Evolutionary conservation across 2,113 vertebrate species (phyloP).

Genomic region (Forbesichthys papilliferus): DNA sequence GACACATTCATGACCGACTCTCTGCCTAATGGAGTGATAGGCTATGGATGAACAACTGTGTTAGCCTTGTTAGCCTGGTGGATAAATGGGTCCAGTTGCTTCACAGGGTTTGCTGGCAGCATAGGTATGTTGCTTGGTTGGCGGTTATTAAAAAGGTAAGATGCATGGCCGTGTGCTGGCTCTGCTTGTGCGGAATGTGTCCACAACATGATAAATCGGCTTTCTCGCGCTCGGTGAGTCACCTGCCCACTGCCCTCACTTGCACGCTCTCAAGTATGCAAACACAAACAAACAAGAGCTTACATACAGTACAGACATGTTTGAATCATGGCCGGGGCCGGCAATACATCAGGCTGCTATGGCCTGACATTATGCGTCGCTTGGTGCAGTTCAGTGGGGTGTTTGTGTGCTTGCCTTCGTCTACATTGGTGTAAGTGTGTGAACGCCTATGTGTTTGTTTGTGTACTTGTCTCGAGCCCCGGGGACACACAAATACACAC

Average conservation of each 20-base stretch:
- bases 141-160: not conserved
- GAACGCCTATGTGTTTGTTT: not conserved
- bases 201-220: not conserved
- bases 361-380: slow-evolving; percentile 25
- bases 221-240: no score
- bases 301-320: not conserved
- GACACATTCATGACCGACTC: not conserved
- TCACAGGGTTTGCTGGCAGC: not conserved
- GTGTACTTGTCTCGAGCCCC: no score
- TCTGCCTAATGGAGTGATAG: not conserved
- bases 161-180: not conserved
- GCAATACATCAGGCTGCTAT: slow-evolving; percentile 73
- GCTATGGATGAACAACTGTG: not conserved
- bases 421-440: no score
- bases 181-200: not conserved
- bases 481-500: not conserved
- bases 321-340: slow-evolving; percentile 28
- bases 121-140: not conserved
- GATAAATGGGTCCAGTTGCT: not conserved
- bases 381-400: not conserved
- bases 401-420: slow-evolving; percentile 3
- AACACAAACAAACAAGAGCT: not conserved
- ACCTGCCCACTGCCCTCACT: not conserved
- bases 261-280: slow-evolving; percentile 52
- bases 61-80: no score